A percentile compares a stretch with the other conserved stretches of the same genome.
Evolutionary conservation across 2,888 invertebrate species (phyloP).

Genomic region (Pardosa pseudoannulata): DNA sequence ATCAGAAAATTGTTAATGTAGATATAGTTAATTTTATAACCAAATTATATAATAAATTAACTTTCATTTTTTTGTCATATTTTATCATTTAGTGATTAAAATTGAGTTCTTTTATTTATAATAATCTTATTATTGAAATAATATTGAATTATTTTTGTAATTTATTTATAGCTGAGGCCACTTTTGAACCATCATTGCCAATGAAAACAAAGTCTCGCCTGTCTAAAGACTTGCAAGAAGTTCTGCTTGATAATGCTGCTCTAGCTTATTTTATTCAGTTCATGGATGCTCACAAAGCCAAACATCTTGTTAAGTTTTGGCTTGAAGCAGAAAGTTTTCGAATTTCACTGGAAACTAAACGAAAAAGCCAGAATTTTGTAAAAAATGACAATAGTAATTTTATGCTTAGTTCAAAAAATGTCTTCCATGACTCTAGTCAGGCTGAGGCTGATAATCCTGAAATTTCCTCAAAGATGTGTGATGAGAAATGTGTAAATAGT

Average conservation of each 20-base stretch:
- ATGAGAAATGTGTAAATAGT: constrained; percentile 18
- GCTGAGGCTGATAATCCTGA: constrained; percentile 6
- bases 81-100: too few relatives aligned
- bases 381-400: constrained; percentile 13
- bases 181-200: constrained; percentile 70
- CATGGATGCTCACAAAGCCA: constrained; percentile 84
- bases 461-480: neutral
- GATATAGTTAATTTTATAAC: too few relatives aligned
- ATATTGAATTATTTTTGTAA: too few relatives aligned
- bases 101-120: too few relatives aligned
- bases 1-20: too few relatives aligned
- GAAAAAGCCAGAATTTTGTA: constrained; percentile 7
- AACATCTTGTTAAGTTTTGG: constrained; percentile 79
- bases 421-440: constrained; percentile 64
- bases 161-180: constrained; percentile 72
- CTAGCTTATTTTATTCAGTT: constrained; percentile 90
- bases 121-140: too few relatives aligned
- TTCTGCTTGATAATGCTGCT: constrained; percentile 87
- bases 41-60: too few relatives aligned
- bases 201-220: constrained; percentile 78
- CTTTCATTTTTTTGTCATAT: too few relatives aligned
- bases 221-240: constrained; percentile 86
- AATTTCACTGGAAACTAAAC: constrained; percentile 39
- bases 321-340: constrained; percentile 79
- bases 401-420: constrained; percentile 42